phyloP scores from a whole-genome alignment of 2,888 invertebrate genomes.

The Lasioglossum lativentre region DNA sequence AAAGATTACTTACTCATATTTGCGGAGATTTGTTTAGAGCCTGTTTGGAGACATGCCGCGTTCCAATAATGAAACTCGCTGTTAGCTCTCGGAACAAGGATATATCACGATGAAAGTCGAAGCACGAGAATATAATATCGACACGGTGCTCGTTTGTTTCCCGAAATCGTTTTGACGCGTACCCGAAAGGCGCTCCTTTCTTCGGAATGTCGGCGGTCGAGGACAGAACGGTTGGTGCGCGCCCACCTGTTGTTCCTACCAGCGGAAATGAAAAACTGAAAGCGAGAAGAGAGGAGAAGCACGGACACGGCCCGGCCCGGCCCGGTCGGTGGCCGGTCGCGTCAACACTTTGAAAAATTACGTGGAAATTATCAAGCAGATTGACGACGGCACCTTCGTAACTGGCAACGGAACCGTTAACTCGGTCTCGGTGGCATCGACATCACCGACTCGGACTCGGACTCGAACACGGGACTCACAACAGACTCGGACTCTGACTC shows the following conservation, averaged over 20 bases:
- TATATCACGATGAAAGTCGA: not conserved
- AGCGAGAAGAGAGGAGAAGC: not conserved
- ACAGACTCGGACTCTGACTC: not conserved
- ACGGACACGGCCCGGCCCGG: not conserved
- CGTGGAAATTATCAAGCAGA: not conserved
- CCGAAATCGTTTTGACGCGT: not conserved
- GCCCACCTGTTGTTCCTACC: slow-evolving; percentile 36
- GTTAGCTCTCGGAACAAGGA: not conserved
- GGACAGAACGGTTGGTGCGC: not conserved
- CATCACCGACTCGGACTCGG: slow-evolving; percentile 56
- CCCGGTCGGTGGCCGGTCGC: not conserved
- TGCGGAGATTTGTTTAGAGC: slow-evolving; percentile 37
- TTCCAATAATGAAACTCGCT: slow-evolving; percentile 12
- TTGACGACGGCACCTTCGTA: slow-evolving; percentile 33
- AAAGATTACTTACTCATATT: slow-evolving; percentile 63
- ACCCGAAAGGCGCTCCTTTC: slow-evolving; percentile 5
- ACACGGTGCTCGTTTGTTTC: not conserved
- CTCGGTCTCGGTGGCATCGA: slow-evolving; percentile 55
- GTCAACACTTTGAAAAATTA: not conserved
- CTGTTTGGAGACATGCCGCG: slow-evolving; percentile 56
- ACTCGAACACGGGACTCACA: not conserved
- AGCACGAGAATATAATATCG: not conserved
- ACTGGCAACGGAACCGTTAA: slow-evolving; percentile 64
- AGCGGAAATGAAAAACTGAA: slow-evolving; percentile 19
- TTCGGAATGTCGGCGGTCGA: slow-evolving; percentile 8